Evolutionary conservation across 2,113 vertebrate species (phyloP).

Genomic region (Meleagris gallopavo): DNA sequence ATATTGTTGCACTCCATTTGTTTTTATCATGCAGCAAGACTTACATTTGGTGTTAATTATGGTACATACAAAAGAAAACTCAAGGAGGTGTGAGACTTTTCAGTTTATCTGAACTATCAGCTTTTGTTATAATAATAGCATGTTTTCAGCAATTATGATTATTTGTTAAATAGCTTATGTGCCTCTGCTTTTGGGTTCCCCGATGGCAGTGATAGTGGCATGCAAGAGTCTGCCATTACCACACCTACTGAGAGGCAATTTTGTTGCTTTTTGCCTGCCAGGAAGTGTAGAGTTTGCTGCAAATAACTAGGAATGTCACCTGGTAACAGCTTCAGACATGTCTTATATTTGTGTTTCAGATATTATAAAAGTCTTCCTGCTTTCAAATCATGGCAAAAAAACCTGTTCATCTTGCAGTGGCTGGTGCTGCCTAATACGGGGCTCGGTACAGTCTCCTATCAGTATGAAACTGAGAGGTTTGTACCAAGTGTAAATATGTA

Average conservation of each 20-base stretch:
- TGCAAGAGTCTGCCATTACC: background rate
- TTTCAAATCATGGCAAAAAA: background rate
- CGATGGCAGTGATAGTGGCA: background rate
- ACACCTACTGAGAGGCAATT: background rate
- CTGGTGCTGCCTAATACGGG: background rate
- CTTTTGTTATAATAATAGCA: background rate
- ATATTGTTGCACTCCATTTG: background rate
- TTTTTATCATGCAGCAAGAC: background rate
- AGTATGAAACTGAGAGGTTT: background rate
- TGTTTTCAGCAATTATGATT: background rate
- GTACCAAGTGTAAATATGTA: background rate
- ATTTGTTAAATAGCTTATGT: background rate
- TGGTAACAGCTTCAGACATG: background rate
- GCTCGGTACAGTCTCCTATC: background rate
- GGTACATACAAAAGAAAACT: background rate
- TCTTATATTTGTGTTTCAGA: background rate
- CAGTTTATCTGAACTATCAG: background rate
- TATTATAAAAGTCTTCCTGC: background rate
- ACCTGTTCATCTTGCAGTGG: background rate
- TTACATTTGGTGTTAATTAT: slow-evolving; percentile 16
- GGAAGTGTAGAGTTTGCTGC: background rate
- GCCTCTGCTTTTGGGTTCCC: background rate
- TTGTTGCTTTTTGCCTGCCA: background rate
- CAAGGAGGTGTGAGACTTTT: background rate
- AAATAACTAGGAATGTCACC: background rate